phyloP scores from a whole-genome alignment of 2,888 invertebrate species.

The Trachelus iudaicus region DNA sequence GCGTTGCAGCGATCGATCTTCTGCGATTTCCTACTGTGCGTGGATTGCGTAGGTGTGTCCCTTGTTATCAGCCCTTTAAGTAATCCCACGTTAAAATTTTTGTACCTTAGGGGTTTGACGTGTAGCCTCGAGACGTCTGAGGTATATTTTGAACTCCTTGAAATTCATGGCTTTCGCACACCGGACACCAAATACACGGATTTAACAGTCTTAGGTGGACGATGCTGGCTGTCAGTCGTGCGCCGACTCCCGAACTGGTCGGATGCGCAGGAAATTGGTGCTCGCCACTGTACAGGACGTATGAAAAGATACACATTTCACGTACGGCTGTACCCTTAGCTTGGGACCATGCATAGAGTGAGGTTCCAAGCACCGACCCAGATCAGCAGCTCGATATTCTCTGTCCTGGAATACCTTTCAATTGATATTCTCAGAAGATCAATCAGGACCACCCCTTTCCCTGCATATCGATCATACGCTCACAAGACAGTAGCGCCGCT shows the following conservation, averaged over 20 bases:
- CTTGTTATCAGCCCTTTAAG: not conserved
- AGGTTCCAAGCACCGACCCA: slow-evolving; percentile 53
- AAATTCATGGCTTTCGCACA: not conserved
- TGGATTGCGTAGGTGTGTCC: not conserved
- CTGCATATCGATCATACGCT: not conserved
- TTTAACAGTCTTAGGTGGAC: not conserved
- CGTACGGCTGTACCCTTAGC: not conserved
- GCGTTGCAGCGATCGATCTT: slow-evolving; percentile 47
- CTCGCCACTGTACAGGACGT: not conserved
- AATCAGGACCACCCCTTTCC: not conserved
- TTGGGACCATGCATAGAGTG: not conserved
- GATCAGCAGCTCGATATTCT: slow-evolving; percentile 58
- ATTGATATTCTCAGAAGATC: not conserved
- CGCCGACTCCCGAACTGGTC: not conserved
- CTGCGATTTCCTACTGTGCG: not conserved
- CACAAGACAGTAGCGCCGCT: not conserved
- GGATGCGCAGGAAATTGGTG: not conserved
- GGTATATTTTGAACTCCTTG: not conserved
- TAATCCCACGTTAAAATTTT: not conserved
- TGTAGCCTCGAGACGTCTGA: not conserved
- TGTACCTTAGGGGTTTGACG: not conserved
- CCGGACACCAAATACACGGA: not conserved
- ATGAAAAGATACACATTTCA: not conserved
- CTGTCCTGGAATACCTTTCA: slow-evolving; percentile 55
- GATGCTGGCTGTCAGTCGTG: not conserved